Evolutionary conservation across 2,888 invertebrate genomes (phyloP), one percentile per base, ranked within the genome.

Genomic region (Salticus scenicus): DNA sequence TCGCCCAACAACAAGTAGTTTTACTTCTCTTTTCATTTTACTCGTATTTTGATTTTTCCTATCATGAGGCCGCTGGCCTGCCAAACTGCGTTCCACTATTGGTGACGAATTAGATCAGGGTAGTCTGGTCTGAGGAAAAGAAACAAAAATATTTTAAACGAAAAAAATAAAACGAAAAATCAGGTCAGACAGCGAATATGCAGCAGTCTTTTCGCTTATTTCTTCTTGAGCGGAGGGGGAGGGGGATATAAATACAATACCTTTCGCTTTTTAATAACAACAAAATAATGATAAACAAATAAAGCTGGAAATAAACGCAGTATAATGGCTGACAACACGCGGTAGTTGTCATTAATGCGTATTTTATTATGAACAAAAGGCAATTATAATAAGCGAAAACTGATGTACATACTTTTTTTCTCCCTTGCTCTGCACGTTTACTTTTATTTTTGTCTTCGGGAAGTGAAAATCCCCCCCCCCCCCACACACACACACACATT

Each of bases 81-180:
- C 72, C 66, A 51, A 73, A 80, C 73, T 28, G 42, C 73, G 80
- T 80, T 80, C 80, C 73, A 73, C 73, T 31, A 67, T 37, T 57
- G 57, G 33, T 69, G 74, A 70, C 81, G 81, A 81, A 74, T 37
- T 81, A 69, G 81, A 81, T 81, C 81, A 81, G 74, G 81, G 81
- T 81, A 81, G 81, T 69, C 81, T 67, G 51, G 81, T 80, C 66
- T 64, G 37, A 66, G 72, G 66, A 77, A 77, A 72, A 37, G 41
- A 71, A 51, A 69, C 51, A 70, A 37, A 57, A 24, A 67, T 37
- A 20, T 67, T 31, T 33, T 14, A 30, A 66, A n/a, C n/a, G n/a
- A n/a, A 76, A 42, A 51, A 37, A 57, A 41, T 41, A 17, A 41
- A 75, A 76, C n/a, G 30, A 30, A 78, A 71, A 80, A 80, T 14